Percentiles rank a stretch among this genome's conserved stretches.
phyloP scores from a whole-genome alignment of 2,797 vertebrate species.

The Falco naumanni region DNA sequence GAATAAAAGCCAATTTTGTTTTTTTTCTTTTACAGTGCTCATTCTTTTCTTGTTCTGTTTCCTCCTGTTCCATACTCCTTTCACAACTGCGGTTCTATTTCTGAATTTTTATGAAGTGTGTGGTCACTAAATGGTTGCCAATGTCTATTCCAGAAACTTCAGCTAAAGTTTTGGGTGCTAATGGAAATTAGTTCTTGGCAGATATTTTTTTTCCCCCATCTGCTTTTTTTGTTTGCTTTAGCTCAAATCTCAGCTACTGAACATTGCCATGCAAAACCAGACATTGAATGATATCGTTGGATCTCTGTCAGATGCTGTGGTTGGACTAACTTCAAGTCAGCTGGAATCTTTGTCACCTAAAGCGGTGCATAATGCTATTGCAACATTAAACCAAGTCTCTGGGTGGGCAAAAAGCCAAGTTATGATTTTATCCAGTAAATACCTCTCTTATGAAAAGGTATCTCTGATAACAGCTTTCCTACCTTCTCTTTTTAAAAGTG shows the following conservation, averaged over 20 bases:
- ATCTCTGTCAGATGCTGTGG: constrained; percentile 80
- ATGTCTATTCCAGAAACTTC: background rate
- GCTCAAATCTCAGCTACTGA: constrained; percentile 81
- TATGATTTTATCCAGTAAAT: constrained; percentile 79
- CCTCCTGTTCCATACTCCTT: background rate
- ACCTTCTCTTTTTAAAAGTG: background rate
- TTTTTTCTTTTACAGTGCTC: background rate
- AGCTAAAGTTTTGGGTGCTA: background rate
- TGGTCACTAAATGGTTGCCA: background rate
- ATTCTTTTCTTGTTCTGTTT: constrained; percentile 4
- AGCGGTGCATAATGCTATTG: constrained; percentile 77
- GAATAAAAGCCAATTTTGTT: background rate
- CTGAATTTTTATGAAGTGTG: background rate
- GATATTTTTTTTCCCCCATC: background rate
- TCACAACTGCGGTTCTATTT: background rate
- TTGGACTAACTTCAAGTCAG: constrained; percentile 76
- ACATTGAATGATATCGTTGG: constrained; percentile 81
- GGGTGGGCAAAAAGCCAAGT: constrained; percentile 82
- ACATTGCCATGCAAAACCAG: constrained; percentile 78
- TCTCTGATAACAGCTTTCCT: background rate
- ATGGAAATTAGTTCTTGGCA: background rate
- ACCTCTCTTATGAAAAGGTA: constrained; percentile 81
- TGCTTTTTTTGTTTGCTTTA: constrained; percentile 55
- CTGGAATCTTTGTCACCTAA: constrained; percentile 80
- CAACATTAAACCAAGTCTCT: constrained; percentile 79